Percentiles rank a stretch among this genome's conserved stretches.
Conservation (phyloP, 2,113 vertebrate genomes). For the Megalops atlanticus region DNA sequence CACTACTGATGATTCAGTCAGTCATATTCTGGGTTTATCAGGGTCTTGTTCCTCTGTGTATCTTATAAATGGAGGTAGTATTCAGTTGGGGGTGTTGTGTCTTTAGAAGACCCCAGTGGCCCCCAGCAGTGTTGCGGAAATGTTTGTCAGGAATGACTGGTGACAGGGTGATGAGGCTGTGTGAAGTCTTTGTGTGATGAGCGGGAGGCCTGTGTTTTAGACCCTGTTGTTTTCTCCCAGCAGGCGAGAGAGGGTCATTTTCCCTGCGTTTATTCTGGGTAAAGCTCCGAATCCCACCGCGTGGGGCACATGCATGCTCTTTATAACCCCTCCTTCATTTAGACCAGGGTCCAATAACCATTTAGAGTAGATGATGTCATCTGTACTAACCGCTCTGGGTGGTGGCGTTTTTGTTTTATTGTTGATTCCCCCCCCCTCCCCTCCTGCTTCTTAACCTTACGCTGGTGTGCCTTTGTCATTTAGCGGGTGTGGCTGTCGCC, state of each 20-base stretch:
- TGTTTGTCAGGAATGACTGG: not conserved
- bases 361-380: constrained; percentile 28
- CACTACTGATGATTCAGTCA: not conserved
- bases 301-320: constrained; percentile 55
- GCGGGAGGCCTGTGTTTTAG: not conserved
- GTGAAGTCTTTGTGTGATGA: not conserved
- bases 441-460: not conserved
- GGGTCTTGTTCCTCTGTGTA: not conserved
- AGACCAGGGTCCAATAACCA: constrained; percentile 47
- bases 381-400: constrained; percentile 66
- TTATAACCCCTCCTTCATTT: constrained; percentile 38
- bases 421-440: no score
- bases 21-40: not conserved
- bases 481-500: constrained; percentile 6
- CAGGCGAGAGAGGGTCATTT: constrained; percentile 79
- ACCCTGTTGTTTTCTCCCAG: constrained; percentile 61
- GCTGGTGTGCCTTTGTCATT: not conserved
- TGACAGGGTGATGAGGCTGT: not conserved
- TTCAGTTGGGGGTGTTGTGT: no score
- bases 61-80: not conserved
- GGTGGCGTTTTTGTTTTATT: not conserved
- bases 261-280: constrained; percentile 81
- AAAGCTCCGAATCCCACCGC: constrained; percentile 69
- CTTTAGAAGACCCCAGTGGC: no score
- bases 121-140: not conserved